These are phyloP conservation scores for Hephaestus fuliginosus DNA, from an alignment of 2,797 vertebrate genomes.

Conservation along the genomic window DNA sequence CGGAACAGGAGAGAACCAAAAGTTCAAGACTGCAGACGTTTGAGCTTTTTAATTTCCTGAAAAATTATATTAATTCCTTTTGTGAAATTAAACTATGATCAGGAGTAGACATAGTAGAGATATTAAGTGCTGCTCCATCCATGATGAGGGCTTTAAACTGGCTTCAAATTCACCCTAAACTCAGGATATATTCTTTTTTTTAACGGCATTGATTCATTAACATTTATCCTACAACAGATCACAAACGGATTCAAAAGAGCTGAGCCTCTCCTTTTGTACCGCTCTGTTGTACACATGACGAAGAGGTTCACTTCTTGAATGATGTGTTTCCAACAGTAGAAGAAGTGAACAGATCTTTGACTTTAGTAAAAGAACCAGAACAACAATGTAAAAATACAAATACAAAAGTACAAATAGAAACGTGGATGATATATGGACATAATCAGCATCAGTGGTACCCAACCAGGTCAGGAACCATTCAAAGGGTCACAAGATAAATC, in stretches of 20 bases:
- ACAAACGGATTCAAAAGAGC: not conserved
- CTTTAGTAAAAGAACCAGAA: not conserved
- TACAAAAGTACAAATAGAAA: not conserved
- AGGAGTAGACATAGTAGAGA: too few relatives aligned
- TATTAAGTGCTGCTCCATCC: not conserved
- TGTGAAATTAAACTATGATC: not conserved
- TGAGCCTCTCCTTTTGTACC: too few relatives aligned
- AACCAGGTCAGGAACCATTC: not conserved
- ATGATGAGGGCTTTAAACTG: not conserved
- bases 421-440: not conserved
- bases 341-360: not conserved
- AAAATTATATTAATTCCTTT: not conserved
- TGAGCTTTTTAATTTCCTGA: not conserved
- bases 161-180: not conserved
- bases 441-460: not conserved
- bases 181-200: not conserved
- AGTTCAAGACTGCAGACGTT: constrained; percentile 31
- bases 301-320: too few relatives aligned
- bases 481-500: not conserved
- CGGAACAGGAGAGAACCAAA: not conserved
- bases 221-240: not conserved
- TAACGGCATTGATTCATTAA: not conserved
- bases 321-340: not conserved
- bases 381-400: not conserved
- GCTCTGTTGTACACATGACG: too few relatives aligned